Conservation (phyloP, 2,113 vertebrate genomes). For the Centropristis striata region DNA sequence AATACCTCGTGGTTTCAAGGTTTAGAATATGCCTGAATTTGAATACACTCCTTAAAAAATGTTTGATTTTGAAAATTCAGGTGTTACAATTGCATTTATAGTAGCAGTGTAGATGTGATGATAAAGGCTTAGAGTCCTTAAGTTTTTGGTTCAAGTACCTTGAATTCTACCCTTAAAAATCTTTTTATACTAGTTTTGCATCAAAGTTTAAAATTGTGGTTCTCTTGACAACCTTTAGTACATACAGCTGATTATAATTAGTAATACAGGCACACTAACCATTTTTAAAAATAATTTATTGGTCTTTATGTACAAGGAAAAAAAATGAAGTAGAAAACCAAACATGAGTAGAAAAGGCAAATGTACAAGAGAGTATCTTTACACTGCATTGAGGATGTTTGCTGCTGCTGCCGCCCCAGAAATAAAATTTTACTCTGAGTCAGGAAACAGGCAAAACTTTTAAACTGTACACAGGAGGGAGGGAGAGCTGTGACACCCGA, state of each 20-base stretch:
- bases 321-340: conserved; percentile 81
- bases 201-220: no score
- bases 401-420: conserved; percentile 44
- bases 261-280: background rate
- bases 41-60: no score
- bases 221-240: no score
- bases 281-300: conserved; percentile 90
- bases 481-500: conserved; percentile 17
- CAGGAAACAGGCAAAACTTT: conserved; percentile 50
- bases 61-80: no score
- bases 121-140: no score
- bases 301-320: conserved; percentile 83
- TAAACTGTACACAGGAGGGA: conserved; percentile 64
- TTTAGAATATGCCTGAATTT: no score
- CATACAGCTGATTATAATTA: background rate
- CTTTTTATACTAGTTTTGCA: no score
- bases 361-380: conserved; percentile 83
- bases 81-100: no score
- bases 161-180: no score
- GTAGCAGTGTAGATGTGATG: no score
- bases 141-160: no score
- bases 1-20: no score
- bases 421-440: conserved; percentile 46
- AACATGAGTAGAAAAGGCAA: conserved; percentile 83
- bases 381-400: conserved; percentile 79